Evolutionary conservation across 2,113 vertebrate genomes (phyloP).

Genomic region (Cnemophilus loriae): DNA sequence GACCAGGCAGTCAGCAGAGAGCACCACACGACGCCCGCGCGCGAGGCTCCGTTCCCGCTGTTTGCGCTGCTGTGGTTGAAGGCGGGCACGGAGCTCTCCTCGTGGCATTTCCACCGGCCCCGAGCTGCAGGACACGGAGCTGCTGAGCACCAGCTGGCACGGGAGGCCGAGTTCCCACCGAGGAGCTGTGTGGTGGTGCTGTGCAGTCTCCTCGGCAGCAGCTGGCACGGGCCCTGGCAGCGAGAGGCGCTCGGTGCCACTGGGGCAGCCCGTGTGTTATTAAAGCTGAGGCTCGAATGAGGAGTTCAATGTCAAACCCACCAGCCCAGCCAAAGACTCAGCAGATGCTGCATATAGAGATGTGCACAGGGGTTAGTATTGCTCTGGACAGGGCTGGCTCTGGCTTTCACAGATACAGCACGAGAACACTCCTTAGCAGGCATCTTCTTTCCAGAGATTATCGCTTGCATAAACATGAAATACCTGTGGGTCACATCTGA

Average conservation of each 20-base stretch:
- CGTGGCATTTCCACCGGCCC: not conserved
- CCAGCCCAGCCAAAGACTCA: not conserved
- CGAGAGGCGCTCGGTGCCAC: not conserved
- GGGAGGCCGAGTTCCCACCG: not conserved
- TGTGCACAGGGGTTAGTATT: not conserved
- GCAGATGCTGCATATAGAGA: not conserved
- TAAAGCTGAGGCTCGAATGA: not conserved
- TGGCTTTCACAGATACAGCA: not conserved
- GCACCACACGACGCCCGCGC: not conserved
- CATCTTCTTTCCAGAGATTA: not conserved
- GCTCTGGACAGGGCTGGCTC: not conserved
- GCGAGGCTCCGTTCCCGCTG: not conserved
- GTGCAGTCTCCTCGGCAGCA: conserved; percentile 3
- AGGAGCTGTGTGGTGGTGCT: not conserved
- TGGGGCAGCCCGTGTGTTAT: not conserved
- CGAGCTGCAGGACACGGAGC: conserved; percentile 11
- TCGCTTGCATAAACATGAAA: not conserved
- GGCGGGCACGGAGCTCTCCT: not conserved
- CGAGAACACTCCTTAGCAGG: not conserved
- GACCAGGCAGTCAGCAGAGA: not conserved
- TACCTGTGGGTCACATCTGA: not conserved
- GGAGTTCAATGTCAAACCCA: not conserved
- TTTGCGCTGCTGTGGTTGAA: not conserved
- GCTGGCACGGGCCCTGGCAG: not conserved
- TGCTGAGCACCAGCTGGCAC: conserved; percentile 22